phyloP scores from a whole-genome alignment of 2,797 vertebrate species.

The Gallinago nigripennis region DNA sequence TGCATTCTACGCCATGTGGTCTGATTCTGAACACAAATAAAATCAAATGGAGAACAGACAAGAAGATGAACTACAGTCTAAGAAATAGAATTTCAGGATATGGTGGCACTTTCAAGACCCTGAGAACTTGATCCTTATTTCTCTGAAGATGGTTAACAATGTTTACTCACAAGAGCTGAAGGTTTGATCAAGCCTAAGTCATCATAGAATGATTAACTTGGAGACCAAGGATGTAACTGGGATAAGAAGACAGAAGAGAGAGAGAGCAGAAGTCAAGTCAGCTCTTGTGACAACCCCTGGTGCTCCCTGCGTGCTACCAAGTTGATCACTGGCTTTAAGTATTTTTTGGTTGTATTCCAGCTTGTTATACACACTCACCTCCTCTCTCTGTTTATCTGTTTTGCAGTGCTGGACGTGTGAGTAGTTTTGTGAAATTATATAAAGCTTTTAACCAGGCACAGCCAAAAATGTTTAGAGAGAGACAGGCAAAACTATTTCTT shows the following conservation, averaged over 20 bases:
- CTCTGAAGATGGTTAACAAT: not conserved
- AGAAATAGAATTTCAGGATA: not conserved
- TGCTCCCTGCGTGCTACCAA: not conserved
- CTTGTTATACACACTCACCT: not conserved
- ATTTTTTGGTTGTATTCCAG: not conserved
- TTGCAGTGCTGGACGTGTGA: not conserved
- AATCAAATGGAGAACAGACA: not conserved
- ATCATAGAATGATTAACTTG: not conserved
- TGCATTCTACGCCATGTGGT: not conserved
- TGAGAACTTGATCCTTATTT: not conserved
- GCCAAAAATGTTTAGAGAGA: constrained; percentile 16
- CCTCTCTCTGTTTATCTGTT: constrained; percentile 13
- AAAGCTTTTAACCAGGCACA: constrained; percentile 27
- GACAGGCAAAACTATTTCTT: not conserved
- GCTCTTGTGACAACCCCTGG: not conserved
- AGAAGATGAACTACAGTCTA: not conserved
- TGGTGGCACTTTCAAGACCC: not conserved
- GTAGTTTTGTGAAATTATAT: not conserved
- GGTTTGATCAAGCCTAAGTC: not conserved
- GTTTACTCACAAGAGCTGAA: not conserved
- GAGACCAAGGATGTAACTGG: not conserved
- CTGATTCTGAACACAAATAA: not conserved
- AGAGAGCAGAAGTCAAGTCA: not conserved
- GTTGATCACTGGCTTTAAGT: not conserved
- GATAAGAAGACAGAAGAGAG: not conserved